A percentile compares a stretch with the other conserved stretches of the same genome.
phyloP scores from a whole-genome alignment of 2,888 invertebrate genomes.

The Scaptomyza tumidula region DNA sequence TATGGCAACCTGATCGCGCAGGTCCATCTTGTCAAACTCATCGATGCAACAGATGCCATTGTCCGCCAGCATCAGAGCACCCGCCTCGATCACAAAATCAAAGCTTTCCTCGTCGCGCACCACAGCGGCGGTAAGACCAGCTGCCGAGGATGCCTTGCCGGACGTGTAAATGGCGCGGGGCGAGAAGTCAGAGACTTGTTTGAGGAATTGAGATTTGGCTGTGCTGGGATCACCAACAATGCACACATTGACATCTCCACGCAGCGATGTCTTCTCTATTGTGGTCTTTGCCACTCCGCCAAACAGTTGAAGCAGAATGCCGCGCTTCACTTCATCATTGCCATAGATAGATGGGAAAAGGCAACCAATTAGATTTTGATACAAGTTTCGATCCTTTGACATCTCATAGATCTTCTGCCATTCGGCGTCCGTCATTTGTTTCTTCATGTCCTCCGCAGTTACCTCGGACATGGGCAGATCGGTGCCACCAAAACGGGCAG shows the following conservation, averaged over 20 bases:
- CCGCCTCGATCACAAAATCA: slow-evolving; percentile 99
- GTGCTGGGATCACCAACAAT: slow-evolving; percentile 99
- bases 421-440: slow-evolving; percentile 96
- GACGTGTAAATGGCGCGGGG: slow-evolving; percentile 99
- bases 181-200: slow-evolving; percentile 96
- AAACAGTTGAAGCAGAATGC: slow-evolving; percentile 96
- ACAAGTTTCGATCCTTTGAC: slow-evolving; percentile 96
- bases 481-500: slow-evolving; percentile 93
- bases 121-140: slow-evolving; percentile 99
- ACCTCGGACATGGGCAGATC: slow-evolving; percentile 94
- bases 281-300: slow-evolving; percentile 98
- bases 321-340: slow-evolving; percentile 97
- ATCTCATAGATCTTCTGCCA: slow-evolving; percentile 98
- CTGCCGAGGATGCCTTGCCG: slow-evolving; percentile 98
- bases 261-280: slow-evolving; percentile 93
- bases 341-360: slow-evolving; percentile 98
- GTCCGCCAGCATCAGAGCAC: slow-evolving; percentile 99
- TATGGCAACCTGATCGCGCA: slow-evolving; percentile 98
- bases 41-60: slow-evolving; percentile 99
- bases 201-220: slow-evolving; percentile 98
- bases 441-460: slow-evolving; percentile 95
- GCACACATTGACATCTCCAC: slow-evolving; percentile 99
- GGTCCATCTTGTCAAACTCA: slow-evolving; percentile 99
- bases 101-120: slow-evolving; percentile 98
- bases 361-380: slow-evolving; percentile 94